Evolutionary conservation across 2,888 invertebrate genomes (phyloP).

Genomic region (Meloe dianella): DNA sequence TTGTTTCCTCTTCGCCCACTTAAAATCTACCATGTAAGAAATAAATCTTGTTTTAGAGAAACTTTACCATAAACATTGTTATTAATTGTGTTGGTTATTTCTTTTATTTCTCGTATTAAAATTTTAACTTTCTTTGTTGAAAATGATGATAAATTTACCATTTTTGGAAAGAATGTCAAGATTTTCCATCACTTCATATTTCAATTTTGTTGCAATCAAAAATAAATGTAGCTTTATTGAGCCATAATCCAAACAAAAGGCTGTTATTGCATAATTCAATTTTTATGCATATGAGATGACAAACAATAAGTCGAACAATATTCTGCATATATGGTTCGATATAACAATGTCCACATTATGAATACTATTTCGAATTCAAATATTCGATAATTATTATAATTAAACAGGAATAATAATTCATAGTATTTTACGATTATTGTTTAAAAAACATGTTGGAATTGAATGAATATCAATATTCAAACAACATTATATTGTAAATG

Average conservation of each 20-base stretch:
- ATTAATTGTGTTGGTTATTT: background rate
- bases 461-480: background rate
- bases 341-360: background rate
- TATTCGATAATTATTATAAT: background rate
- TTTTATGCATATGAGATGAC: background rate
- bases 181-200: background rate
- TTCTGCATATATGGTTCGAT: background rate
- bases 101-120: background rate
- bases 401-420: background rate
- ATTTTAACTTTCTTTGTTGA: background rate
- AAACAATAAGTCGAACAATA: background rate
- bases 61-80: background rate
- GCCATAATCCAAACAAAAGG: background rate
- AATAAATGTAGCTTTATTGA: background rate
- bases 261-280: background rate
- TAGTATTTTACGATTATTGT: background rate
- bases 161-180: background rate
- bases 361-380: too few species aligned
- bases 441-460: background rate
- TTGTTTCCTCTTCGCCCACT: background rate
- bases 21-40: background rate
- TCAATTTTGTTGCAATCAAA: background rate
- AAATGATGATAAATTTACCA: background rate
- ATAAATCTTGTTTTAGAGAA: slow-evolving; percentile 1
- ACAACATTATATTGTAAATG: background rate